Evolutionary conservation across 2,888 invertebrate species (phyloP), one percentile per base, ranked within the genome.

Genomic region (Thysanoteuthis rhombus): DNA sequence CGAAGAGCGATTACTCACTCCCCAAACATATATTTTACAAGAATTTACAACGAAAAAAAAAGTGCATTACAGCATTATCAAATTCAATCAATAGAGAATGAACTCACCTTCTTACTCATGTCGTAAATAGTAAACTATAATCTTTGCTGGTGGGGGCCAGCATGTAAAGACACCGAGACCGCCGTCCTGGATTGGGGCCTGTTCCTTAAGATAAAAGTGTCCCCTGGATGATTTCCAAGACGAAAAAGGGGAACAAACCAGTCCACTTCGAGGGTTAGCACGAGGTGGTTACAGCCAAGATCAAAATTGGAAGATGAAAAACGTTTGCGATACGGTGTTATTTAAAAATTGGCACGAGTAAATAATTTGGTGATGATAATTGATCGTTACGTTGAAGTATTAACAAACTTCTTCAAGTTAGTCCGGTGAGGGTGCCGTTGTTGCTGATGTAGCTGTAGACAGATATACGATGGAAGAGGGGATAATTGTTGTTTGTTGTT

Each of bases 111-210:
- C 75, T 75, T 75, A 75, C 75, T 75, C 75, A 75, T 75, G 75
- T 75, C 75, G 75, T 75, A 75, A 75, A 75, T 75, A 75, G 75
- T 75, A 75, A 75, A 36, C n/a, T 75, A 75, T n/a, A 75, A 75
- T 75, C 75, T 75, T 75, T 75, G 75, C 75, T 75, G 75, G 75
- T 75, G n/a, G 75, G 75, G 75, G 75, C 75, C 75, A 75, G 75
- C 75, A 75, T 75, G 75, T 75, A 75, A 75, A 75, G 75, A 75
- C 75, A 75, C 75, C n/a, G 75, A 75, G 75, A 75, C 75, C 75
- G 75, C 75, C 75, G 75, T 75, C 75, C 75, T 75, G 75, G 75
- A 75, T n/a, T 75, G 75, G 75, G 75, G 75, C 36, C 75, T n/a
- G 75, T 75, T 75, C 75, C 75, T 75, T n/a, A 75, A 75, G 75